These are phyloP conservation scores for Steinernema carpocapsae DNA, from an alignment of 2,888 invertebrate species.

Conservation along the genomic window DNA sequence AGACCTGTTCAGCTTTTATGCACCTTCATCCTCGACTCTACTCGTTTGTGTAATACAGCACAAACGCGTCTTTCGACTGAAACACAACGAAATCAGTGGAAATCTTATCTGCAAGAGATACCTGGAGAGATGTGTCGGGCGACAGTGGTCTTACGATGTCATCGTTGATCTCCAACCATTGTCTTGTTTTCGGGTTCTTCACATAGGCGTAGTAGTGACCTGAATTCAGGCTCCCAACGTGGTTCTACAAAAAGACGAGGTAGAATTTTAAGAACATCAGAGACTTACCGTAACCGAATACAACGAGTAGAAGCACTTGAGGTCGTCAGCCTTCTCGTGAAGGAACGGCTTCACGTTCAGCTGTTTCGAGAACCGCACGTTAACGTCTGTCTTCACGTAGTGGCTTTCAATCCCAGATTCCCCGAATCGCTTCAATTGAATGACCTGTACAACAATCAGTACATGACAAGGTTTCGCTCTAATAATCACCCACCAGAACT, in stretches of 20 bases:
- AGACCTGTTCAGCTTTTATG: neutral
- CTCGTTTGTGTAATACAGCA: constrained; percentile 51
- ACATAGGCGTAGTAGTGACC: constrained; percentile 64
- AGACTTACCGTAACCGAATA: constrained; percentile 62
- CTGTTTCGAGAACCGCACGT: constrained; percentile 54
- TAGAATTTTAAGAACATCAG: neutral
- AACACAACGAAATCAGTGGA: constrained; percentile 35
- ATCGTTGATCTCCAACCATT: constrained; percentile 63
- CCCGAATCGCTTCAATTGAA: constrained; percentile 63
- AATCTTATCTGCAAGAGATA: constrained; percentile 36
- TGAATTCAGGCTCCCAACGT: constrained; percentile 58
- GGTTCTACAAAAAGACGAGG: constrained; percentile 55
- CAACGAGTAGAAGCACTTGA: constrained; percentile 49
- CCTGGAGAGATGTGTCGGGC: constrained; percentile 41
- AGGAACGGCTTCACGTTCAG: constrained; percentile 52
- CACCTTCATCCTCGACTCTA: neutral
- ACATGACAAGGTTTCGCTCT: neutral
- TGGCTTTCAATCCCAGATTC: constrained; percentile 33
- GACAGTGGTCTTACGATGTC: constrained; percentile 42
- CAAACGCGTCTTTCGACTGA: constrained; percentile 51
- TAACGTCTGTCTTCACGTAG: constrained; percentile 61
- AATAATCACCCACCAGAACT: constrained; percentile 45
- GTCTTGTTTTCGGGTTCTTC: constrained; percentile 43
- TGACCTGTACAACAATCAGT: constrained; percentile 44
- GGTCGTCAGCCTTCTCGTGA: constrained; percentile 46